Evolutionary conservation across 2,113 vertebrate genomes (phyloP).

Genomic region (Ptilonorhynchus violaceus): DNA sequence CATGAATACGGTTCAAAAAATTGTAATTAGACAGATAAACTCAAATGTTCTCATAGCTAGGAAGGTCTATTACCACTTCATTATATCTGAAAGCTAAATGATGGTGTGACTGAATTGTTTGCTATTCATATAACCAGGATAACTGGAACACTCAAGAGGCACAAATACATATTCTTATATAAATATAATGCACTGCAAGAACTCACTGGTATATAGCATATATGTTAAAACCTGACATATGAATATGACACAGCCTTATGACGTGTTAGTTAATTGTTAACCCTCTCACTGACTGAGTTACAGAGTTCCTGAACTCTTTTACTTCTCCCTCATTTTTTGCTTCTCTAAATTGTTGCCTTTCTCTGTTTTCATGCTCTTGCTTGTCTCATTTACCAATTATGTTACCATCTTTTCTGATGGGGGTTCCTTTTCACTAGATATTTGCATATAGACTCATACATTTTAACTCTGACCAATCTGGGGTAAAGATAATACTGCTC

Average conservation of each 20-base stretch:
- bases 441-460: not conserved
- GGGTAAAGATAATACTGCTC: not conserved
- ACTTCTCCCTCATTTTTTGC: not conserved
- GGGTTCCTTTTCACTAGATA: not conserved
- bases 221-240: not conserved
- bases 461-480: not conserved
- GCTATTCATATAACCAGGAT: not conserved
- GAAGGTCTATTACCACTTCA: conserved; percentile 46
- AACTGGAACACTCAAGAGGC: not conserved
- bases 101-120: not conserved
- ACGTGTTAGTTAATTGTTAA: not conserved
- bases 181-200: not conserved
- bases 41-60: conserved; percentile 36
- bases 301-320: not conserved
- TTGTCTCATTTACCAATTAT: not conserved
- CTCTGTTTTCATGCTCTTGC: not conserved
- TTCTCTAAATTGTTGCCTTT: not conserved
- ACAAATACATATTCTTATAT: not conserved
- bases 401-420: not conserved
- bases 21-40: conserved; percentile 53
- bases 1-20: conserved; percentile 44
- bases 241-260: not conserved
- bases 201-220: not conserved
- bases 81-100: conserved; percentile 25
- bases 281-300: not conserved